Base-by-base conservation (phyloP, 2,797 vertebrate genomes). In the Chaenodraco wilsoni region DNA sequence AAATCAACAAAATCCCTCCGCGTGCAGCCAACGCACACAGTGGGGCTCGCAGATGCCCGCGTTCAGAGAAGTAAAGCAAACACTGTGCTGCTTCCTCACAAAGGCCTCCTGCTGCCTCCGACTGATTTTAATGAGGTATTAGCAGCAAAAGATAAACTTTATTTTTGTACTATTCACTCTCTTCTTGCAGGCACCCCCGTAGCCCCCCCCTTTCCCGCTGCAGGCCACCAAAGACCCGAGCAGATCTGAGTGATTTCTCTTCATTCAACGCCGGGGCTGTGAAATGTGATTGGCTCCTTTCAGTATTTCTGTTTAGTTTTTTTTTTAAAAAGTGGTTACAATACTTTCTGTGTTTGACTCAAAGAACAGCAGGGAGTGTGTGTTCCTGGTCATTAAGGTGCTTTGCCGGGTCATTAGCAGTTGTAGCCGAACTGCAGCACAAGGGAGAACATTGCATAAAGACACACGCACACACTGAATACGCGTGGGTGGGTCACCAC, bases 51-150 rank as follows among this genome's bases (percentile, higher is more conserved):
- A 84, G 84, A 87, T 62, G 82, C 85, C 80, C 66, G 69, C 49
- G 70, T 76, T 75, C 3, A 60, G 73, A 87, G 81, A 85, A 90
- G 86, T 78, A 82, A 87, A 87, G 88, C 88, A 91, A 91, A 92
- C 87, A 90, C 85, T 23, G 84, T 19, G 80, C 74, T 75, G 74
- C 65, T 72, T 78, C 76, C 56, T 86, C 87, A 93, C 92, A 94
- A 94, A 94, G 89, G 65, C 71, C 84, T 76, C 91, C 89, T 87
- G 90, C 87, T 84, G 91, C 72, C 79, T 77, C 72, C 23, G 77
- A 91, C 83, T 46, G 71, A 45, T 88, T 91, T 88, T 91, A 93
- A 93, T 91, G 92, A 93, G 90, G 86, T 91, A 92, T 92, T 90
- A 90, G 89, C 76, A 78, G 80, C 14, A 75, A 87, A 82, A 83